These are phyloP conservation scores for Lottia gigantea DNA, from an alignment of 2,888 invertebrate genomes.

Conservation along the genomic window DNA sequence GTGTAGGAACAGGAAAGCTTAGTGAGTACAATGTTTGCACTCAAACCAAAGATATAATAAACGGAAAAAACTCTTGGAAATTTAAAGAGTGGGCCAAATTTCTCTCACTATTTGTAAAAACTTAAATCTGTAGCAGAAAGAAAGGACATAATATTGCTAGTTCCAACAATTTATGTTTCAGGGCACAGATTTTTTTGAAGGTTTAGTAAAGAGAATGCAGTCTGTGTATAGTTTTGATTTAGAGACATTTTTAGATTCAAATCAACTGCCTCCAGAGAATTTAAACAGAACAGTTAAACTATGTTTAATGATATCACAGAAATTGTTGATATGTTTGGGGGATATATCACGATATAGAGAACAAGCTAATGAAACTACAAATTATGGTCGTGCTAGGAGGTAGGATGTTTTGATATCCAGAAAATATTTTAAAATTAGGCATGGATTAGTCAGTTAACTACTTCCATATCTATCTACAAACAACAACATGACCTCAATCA, in stretches of 20 bases:
- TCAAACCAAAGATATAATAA: no score
- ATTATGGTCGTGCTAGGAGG: conserved; percentile 83
- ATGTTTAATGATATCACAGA: conserved; percentile 87
- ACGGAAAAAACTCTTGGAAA: no score
- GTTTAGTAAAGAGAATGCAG: conserved; percentile 79
- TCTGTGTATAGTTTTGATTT: conserved; percentile 80
- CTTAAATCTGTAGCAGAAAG: no score
- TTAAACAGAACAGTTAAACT: conserved; percentile 76
- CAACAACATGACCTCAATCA: no score
- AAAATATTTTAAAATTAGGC: no score
- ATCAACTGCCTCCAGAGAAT: conserved; percentile 67
- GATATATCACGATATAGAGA: conserved; percentile 92
- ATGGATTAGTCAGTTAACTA: no score
- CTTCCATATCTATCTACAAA: no score
- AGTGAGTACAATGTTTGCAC: no score
- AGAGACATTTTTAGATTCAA: conserved; percentile 61
- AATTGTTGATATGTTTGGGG: conserved; percentile 88
- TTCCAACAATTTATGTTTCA: conserved; percentile 32
- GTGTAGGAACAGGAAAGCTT: no score
- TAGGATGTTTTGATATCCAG: conserved; percentile 50
- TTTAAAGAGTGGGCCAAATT: no score
- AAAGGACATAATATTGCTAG: no score
- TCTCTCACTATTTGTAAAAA: no score
- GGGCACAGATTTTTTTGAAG: conserved; percentile 77
- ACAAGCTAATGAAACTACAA: conserved; percentile 82